Conservation (phyloP, 2,797 vertebrate species). For the Schizopygopsis malacanthus region DNA sequence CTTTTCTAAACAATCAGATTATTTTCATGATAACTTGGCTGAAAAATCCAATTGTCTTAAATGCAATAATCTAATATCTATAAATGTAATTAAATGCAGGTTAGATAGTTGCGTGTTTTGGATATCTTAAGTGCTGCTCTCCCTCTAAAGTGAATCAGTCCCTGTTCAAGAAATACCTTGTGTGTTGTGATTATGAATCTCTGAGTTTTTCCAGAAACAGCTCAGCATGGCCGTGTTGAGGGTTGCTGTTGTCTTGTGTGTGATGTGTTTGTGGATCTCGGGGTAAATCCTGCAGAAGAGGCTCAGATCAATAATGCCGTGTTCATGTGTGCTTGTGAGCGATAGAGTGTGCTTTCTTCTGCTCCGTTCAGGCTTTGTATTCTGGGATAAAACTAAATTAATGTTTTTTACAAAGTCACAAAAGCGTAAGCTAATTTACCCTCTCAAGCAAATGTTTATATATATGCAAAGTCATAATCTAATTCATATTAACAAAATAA, state of each 20-base stretch:
- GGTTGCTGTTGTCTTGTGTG: background rate
- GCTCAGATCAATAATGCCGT: background rate
- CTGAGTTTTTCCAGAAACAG: background rate
- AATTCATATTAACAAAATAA: background rate
- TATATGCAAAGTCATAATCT: background rate
- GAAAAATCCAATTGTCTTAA: background rate
- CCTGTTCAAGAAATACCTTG: background rate
- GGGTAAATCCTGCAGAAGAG: background rate
- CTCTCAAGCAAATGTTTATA: background rate
- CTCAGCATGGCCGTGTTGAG: background rate
- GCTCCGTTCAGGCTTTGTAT: background rate
- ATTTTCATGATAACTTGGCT: background rate
- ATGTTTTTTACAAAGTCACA: background rate
- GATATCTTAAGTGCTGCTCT: background rate
- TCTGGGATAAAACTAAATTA: background rate
- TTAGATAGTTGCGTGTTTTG: background rate
- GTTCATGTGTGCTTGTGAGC: background rate
- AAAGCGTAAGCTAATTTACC: background rate
- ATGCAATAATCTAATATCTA: too few species aligned
- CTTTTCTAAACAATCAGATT: background rate
- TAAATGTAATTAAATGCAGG: too few species aligned
- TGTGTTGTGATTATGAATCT: background rate
- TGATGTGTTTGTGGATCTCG: constrained; percentile 1
- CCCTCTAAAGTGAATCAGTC: background rate
- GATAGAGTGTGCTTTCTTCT: background rate